Evolutionary conservation across 1,140 invertebrate species (phyloP), one percentile per base, ranked within the genome.

Genomic region (Drosophila insularis): DNA sequence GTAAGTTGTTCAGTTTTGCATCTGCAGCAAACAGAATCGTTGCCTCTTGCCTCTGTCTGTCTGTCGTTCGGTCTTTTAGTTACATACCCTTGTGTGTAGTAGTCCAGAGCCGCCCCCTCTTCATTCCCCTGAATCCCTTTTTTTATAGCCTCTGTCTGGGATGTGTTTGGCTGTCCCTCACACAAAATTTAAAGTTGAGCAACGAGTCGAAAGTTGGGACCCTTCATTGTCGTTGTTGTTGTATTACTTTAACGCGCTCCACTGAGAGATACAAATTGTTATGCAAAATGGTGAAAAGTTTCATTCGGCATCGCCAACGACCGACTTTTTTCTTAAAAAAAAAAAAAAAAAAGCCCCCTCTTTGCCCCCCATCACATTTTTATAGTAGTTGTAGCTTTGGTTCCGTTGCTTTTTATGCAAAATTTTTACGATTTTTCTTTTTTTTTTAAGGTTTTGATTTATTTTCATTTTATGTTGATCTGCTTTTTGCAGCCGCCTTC

Each of bases 201-300:
- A 80, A 87, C 82, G 80, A 82, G 84, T 87, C 17, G 89, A 87
- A 87, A 87, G 84, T 87, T 89, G 79, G 55, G 66, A 77, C 81
- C 81, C 81, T 82, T 87, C 63, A 74, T 71, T 68, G 69, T 67
- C 58, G 23, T 68, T 71, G 37, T 68, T 78, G 71, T 70, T 81
- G 68, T 81, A 84, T 87, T 79, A 73, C 78, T 80, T 89, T 89
- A 89, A 89, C 85, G 84, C 84, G 84, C 80, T 89, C 84, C 85
- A 84, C 84, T 89, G 84, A 89, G 82, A 89, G 74, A 89, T 89
- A 89, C 84, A 89, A 89, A 89, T 89, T 89, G 84, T 89, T 89
- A 89, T 89, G 84, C 84, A 89, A 89, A 89, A 89, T 89, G 80
- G 84, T 89, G 85, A 89, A 89, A 89, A 89, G 84, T 89, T 89